Conservation (phyloP, 2,113 vertebrate genomes). For the Coptodon bakossiorum region DNA sequence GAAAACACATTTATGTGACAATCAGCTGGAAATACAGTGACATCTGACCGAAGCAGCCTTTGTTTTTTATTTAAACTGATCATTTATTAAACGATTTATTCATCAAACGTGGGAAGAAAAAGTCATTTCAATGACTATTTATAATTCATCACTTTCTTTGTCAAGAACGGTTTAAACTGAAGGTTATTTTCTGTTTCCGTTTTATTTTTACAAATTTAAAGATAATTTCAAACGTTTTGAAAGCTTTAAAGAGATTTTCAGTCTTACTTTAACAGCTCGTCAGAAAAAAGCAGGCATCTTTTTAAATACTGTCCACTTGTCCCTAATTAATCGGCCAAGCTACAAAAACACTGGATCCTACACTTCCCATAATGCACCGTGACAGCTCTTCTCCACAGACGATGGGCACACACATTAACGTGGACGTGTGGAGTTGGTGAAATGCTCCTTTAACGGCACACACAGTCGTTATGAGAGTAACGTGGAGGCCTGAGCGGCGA, state of each 20-base stretch:
- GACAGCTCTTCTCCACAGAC: background rate
- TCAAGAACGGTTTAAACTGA: background rate
- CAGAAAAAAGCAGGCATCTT: background rate
- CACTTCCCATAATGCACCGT: background rate
- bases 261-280: background rate
- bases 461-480: accelerated
- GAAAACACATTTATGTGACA: background rate
- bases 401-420: accelerated
- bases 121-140: background rate
- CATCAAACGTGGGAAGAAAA: background rate
- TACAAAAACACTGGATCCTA: background rate
- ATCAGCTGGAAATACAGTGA: background rate
- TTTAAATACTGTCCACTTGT: background rate
- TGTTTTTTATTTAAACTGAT: background rate
- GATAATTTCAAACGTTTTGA: accelerated
- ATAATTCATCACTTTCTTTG: background rate
- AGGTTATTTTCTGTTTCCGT: accelerated
- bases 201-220: background rate
- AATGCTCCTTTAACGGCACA: background rate
- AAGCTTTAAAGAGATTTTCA: background rate
- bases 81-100: background rate
- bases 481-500: background rate
- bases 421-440: background rate
- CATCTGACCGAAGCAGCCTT: background rate
- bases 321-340: background rate